phyloP scores from a whole-genome alignment of 2,113 vertebrate species.

The Syrrhaptes paradoxus region DNA sequence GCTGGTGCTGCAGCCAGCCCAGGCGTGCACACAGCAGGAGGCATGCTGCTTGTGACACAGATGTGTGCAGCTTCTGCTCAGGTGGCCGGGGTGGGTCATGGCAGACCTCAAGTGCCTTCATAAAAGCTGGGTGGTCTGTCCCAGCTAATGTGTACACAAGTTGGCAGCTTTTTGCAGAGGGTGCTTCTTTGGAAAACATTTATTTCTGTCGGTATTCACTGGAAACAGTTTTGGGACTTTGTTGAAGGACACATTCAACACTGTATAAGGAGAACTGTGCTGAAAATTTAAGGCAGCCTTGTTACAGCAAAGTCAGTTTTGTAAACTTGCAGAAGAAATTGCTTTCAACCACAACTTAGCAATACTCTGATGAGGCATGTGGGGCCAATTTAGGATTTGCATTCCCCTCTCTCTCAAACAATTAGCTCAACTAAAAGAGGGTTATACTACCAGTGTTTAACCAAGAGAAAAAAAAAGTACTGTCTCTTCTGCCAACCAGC shows the following conservation, averaged over 20 bases:
- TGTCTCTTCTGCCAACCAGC: neutral
- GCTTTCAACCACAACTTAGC: neutral
- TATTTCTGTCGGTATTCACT: neutral
- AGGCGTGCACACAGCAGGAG: neutral
- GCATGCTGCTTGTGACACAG: fast-evolving
- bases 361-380: neutral
- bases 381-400: neutral
- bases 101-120: neutral
- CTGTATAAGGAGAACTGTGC: neutral
- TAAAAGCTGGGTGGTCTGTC: neutral
- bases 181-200: neutral
- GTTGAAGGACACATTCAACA: neutral
- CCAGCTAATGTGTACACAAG: neutral
- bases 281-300: neutral
- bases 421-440: neutral
- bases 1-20: neutral
- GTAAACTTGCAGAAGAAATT: neutral
- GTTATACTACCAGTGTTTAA: neutral
- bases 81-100: neutral
- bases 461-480: neutral
- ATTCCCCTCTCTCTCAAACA: neutral
- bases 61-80: neutral
- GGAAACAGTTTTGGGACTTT: neutral
- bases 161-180: neutral
- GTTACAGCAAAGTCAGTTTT: neutral